Conservation (phyloP, 2,888 invertebrate species). For the Drosophila mimetica region DNA sequence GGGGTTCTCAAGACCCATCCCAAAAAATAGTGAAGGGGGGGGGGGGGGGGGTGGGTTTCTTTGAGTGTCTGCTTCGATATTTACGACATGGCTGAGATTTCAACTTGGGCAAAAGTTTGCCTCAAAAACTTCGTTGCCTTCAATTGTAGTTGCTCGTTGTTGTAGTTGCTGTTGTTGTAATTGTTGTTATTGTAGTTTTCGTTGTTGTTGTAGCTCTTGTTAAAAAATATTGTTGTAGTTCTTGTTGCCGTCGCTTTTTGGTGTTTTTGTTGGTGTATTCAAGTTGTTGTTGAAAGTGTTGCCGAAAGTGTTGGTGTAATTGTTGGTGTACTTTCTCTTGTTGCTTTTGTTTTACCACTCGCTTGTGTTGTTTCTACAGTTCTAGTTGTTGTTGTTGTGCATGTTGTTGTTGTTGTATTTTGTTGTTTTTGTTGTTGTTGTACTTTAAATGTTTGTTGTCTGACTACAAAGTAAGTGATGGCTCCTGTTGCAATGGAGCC, state of each 20-base stretch:
- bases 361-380: background rate
- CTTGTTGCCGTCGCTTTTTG: background rate
- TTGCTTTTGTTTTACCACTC: background rate
- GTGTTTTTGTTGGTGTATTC: background rate
- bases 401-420: background rate
- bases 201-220: background rate
- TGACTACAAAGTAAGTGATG: slow-evolving; percentile 41
- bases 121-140: slow-evolving; percentile 38
- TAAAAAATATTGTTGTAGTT: background rate
- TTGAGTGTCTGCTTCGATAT: slow-evolving; percentile 50
- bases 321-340: background rate
- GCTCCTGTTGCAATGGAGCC: slow-evolving; percentile 25
- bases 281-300: background rate
- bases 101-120: slow-evolving; percentile 43
- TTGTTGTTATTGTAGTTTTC: background rate
- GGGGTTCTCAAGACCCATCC: background rate
- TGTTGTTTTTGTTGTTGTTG: background rate
- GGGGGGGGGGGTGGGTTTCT: slow-evolving; percentile 8
- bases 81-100: slow-evolving; percentile 53
- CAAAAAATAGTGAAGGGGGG: background rate
- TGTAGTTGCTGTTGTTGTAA: background rate
- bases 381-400: background rate
- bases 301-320: background rate
- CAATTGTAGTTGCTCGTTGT: slow-evolving; percentile 1
- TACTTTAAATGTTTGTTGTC: background rate